These are phyloP conservation scores for Euborellia annulipes DNA, from an alignment of 1,140 invertebrate species.

Conservation along the genomic window DNA sequence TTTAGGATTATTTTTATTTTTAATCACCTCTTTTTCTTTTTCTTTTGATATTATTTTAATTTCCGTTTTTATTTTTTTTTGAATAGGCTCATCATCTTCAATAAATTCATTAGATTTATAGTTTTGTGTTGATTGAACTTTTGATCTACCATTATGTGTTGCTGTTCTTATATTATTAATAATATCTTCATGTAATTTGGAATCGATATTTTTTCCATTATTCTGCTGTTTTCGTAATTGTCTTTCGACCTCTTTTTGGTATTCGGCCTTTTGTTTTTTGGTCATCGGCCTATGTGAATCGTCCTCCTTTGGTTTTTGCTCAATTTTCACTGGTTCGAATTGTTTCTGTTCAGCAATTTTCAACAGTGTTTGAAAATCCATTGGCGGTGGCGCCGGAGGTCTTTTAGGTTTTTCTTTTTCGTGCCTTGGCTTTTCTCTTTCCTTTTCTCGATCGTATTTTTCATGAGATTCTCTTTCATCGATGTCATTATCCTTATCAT, in stretches of 20 bases:
- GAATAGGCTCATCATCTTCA: slow-evolving; percentile 12
- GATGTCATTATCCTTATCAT: slow-evolving; percentile 11
- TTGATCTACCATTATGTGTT: not conserved
- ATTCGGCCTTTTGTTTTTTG: slow-evolving; percentile 59
- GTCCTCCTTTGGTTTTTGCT: slow-evolving; percentile 33
- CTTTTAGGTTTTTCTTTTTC: slow-evolving; percentile 43
- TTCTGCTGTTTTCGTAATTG: slow-evolving; percentile 11
- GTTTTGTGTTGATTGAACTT: not conserved
- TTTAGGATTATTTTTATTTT: no score
- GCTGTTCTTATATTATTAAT: not conserved
- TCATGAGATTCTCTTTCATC: slow-evolving; percentile 19
- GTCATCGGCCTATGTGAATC: slow-evolving; percentile 57
- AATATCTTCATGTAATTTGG: not conserved
- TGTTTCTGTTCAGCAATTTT: slow-evolving; percentile 72
- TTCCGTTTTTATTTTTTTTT: no score
- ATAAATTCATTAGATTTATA: slow-evolving; percentile 8
- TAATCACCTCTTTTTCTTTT: no score
- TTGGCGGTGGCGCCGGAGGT: slow-evolving; percentile 42
- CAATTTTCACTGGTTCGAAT: slow-evolving; percentile 49
- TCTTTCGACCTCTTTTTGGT: slow-evolving; percentile 39
- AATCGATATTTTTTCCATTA: not conserved
- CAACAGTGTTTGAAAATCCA: slow-evolving; percentile 55
- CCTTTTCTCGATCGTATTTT: slow-evolving; percentile 30
- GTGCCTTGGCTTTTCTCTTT: slow-evolving; percentile 28
- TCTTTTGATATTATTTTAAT: no score